phyloP scores from a whole-genome alignment of 2,113 vertebrate genomes.

The Marmota flaviventris region DNA sequence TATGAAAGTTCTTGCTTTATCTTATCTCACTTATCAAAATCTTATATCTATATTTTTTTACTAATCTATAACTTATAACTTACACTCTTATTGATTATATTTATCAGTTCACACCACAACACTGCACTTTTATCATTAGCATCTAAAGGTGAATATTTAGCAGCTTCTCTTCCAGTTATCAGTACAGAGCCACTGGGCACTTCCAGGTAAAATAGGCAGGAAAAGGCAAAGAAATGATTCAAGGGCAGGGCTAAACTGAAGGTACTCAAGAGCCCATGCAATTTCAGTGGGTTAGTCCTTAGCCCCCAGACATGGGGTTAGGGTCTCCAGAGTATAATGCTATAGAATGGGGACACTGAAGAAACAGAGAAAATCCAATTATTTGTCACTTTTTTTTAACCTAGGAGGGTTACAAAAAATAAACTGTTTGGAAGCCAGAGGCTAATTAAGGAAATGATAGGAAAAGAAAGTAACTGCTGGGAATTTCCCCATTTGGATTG shows the following conservation, averaged over 20 bases:
- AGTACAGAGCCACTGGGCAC: neutral
- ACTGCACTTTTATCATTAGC: neutral
- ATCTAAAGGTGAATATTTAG: neutral
- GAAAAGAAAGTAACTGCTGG: neutral
- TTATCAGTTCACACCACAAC: too few species aligned
- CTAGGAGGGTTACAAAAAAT: neutral
- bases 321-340: neutral
- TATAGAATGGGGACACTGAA: too few species aligned
- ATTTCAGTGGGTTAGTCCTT: too few species aligned
- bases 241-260: neutral
- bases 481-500: neutral
- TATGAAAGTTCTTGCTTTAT: too few species aligned
- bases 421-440: neutral
- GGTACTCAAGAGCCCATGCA: fast-evolving
- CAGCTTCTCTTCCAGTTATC: neutral
- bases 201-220: neutral
- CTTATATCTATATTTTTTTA: too few species aligned
- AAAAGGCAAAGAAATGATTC: neutral
- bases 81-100: too few species aligned
- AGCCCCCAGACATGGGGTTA: neutral
- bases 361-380: neutral
- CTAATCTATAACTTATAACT: too few species aligned
- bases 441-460: neutral
- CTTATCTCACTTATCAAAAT: too few species aligned
- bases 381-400: neutral